Conservation (phyloP, 2,113 vertebrate species). For the Mustela nigripes region DNA sequence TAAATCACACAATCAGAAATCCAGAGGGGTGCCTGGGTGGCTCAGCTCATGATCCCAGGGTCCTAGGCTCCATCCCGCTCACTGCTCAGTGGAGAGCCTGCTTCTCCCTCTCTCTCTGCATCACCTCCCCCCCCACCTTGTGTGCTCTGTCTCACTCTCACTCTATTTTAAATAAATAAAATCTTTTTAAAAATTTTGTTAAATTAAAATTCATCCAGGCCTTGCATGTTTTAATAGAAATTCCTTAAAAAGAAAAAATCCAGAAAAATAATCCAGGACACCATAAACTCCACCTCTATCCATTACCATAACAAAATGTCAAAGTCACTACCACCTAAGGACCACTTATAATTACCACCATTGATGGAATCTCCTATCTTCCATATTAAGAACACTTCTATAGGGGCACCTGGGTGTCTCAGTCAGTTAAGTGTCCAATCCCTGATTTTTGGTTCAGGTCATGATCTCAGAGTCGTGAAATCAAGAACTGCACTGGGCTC, state of each 20-base stretch:
- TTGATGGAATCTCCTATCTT: not conserved
- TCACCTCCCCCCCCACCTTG: no score
- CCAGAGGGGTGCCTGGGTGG: not conserved
- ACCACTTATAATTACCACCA: not conserved
- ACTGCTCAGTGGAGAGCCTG: not conserved
- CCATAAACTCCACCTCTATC: conserved; percentile 49
- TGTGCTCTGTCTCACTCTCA: no score
- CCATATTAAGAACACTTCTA: not conserved
- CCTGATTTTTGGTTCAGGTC: not conserved
- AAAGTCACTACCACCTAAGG: not conserved
- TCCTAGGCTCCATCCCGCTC: not conserved
- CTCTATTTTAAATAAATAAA: no score
- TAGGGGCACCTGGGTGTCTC: not conserved
- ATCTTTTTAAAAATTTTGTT: no score
- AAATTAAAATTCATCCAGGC: no score
- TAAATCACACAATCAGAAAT: conserved; percentile 60
- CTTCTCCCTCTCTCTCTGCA: not conserved
- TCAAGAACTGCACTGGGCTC: not conserved
- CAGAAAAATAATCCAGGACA: conserved; percentile 41
- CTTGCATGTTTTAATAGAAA: no score
- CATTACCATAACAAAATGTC: conserved; percentile 25
- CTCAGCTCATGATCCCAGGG: not conserved
- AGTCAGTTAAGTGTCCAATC: not conserved
- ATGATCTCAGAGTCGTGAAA: not conserved
- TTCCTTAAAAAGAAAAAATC: no score